Evolutionary conservation across 2,888 invertebrate species (phyloP), one percentile per base, ranked within the genome.

Genomic region (Andrena chrysosceles): DNA sequence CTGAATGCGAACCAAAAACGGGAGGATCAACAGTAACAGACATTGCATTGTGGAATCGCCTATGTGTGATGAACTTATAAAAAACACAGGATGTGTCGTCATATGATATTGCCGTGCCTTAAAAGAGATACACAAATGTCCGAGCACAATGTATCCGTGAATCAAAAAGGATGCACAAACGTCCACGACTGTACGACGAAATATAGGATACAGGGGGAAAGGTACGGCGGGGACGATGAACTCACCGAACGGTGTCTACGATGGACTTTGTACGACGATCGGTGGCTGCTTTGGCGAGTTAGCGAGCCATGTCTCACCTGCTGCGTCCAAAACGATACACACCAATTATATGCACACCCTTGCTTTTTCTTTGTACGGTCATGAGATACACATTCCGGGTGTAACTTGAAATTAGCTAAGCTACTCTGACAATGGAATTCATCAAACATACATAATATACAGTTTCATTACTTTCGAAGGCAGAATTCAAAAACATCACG

Each of bases 231-330:
- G 88, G 87, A 81, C 83, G 83, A 88, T 89, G 83, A 92, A 95
- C 96, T 96, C 95, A 96, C 96, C 94, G 96, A 96, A 94, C 96
- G 95, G 94, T 96, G 96, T 93, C 96, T 95, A 94, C 96, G 95
- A 94, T 96, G 96, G 91, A 96, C 95, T 95, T 96, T 96, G 95
- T 95, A 95, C 93, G 95, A 94, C 91, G 95, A 95, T 94, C 96
- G 95, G 94, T 96, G 96, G 91, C 92, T 94, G 92, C 93, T 94
- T 91, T 93, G 93, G 93, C 96, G 95, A 93, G 96, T 96, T 94
- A 96, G 95, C 93, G 96, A 96, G 93, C 96, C 96, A 94, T 96
- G 96, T 94, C 96, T 96, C 94, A 96, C 96, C 96, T 96, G 95
- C 93, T 93, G 93, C 92, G 93, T 93, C 93, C 93, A 93, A 92